These are phyloP conservation scores for Labeo rohita DNA, from an alignment of 2,113 vertebrate species.

Conservation along the genomic window DNA sequence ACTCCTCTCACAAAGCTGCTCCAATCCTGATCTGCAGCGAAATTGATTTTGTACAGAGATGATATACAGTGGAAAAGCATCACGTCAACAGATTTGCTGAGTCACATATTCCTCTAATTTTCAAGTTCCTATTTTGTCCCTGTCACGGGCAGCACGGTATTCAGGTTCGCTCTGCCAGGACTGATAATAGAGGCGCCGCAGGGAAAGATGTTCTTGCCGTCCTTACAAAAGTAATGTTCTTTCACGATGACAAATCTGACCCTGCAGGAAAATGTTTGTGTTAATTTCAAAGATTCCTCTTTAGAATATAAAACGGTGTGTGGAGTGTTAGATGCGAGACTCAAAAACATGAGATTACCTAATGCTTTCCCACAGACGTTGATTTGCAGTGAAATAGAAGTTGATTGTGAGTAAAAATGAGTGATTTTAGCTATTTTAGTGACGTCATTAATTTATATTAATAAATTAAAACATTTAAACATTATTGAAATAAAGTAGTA, in stretches of 20 bases:
- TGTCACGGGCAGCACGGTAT: slow-evolving; percentile 53
- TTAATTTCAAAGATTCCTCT: slow-evolving; percentile 31
- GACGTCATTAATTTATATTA: background rate
- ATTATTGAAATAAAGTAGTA: background rate
- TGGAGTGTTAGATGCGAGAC: background rate
- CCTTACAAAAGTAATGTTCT: slow-evolving; percentile 58
- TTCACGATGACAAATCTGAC: slow-evolving; percentile 55
- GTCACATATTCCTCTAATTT: slow-evolving; percentile 53
- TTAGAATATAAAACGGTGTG: background rate
- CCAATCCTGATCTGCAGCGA: slow-evolving; percentile 48
- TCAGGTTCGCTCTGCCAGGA: slow-evolving; percentile 57
- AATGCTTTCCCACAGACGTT: background rate
- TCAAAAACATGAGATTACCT: background rate
- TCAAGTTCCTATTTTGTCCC: slow-evolving; percentile 58
- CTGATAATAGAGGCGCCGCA: slow-evolving; percentile 54
- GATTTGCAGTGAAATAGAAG: background rate
- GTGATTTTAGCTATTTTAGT: background rate
- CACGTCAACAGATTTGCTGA: slow-evolving; percentile 54
- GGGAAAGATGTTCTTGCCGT: slow-evolving; percentile 51
- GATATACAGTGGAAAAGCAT: slow-evolving; percentile 55
- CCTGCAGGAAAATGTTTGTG: slow-evolving; percentile 39
- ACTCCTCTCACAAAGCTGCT: slow-evolving; percentile 38
- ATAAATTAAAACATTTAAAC: background rate
- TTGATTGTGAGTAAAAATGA: background rate
- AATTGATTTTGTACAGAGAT: slow-evolving; percentile 58